Evolutionary conservation across 2,797 vertebrate genomes (phyloP).

Genomic region (Presbytis comata): DNA sequence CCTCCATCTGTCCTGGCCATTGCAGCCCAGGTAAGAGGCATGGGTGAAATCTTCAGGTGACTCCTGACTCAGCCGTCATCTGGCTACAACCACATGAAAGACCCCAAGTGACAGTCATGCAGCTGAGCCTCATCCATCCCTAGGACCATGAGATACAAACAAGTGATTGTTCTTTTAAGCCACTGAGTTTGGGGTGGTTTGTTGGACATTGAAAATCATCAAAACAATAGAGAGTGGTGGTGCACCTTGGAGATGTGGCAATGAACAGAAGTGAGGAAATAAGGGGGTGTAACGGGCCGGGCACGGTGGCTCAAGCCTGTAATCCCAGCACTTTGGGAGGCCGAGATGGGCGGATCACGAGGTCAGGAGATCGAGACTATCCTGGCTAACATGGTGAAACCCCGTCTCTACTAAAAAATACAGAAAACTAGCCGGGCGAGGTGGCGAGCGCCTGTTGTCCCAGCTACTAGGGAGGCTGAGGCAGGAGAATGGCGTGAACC

Average conservation of each 20-base stretch:
- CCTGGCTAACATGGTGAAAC: too few species aligned
- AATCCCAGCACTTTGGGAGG: too few species aligned
- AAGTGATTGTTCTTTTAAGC: background rate
- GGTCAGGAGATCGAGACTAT: too few species aligned
- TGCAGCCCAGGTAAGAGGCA: background rate
- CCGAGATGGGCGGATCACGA: too few species aligned
- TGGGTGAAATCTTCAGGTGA: too few species aligned
- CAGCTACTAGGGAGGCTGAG: too few species aligned
- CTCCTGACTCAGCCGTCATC: background rate
- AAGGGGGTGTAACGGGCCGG: background rate
- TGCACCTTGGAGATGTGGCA: background rate
- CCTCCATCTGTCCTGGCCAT: background rate
- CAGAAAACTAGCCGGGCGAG: too few species aligned
- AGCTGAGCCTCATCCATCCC: background rate
- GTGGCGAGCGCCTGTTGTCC: too few species aligned
- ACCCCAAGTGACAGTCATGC: background rate
- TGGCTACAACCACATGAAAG: background rate
- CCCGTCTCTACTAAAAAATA: too few species aligned
- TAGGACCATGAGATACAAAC: background rate
- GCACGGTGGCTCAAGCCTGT: too few species aligned
- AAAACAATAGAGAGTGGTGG: background rate
- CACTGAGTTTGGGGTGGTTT: background rate
- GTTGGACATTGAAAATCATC: background rate
- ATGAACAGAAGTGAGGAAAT: background rate
- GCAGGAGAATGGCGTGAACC: too few species aligned